Evolutionary conservation across 1,140 invertebrate genomes (phyloP).

Genomic region (Trichoplusia ni): DNA sequence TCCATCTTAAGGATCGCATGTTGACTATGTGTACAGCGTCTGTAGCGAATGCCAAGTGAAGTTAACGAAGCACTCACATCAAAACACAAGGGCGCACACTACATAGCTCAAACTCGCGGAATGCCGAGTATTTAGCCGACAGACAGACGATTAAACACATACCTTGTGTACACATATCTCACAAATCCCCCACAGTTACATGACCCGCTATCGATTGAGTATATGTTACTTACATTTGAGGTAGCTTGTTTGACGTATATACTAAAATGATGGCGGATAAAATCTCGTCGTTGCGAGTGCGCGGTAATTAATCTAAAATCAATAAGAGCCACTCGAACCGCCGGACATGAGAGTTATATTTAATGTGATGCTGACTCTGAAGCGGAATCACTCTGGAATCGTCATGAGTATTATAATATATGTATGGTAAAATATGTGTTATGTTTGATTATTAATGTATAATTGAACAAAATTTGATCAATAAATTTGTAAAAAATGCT

Average conservation of each 20-base stretch:
- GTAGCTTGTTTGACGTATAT: not conserved
- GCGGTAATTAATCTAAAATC: conserved; percentile 33
- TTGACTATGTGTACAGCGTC: no score
- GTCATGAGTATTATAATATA: not conserved
- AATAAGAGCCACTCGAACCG: conserved; percentile 22
- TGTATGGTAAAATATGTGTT: not conserved
- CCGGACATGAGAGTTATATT: conserved; percentile 9
- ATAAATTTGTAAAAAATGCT: no score
- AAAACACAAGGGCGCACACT: not conserved
- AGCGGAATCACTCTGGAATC: conserved; percentile 6
- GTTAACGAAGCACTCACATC: no score
- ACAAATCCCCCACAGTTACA: not conserved
- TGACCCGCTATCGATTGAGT: not conserved
- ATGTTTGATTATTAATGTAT: no score
- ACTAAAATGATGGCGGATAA: not conserved
- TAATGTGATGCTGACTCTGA: conserved; percentile 3
- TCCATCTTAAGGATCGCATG: no score
- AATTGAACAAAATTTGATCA: no score
- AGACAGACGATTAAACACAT: not conserved
- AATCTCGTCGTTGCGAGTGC: not conserved
- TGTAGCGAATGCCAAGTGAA: no score
- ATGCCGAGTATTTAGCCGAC: no score
- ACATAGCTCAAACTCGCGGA: no score
- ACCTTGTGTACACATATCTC: not conserved
- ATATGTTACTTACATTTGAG: no score